phyloP scores from a whole-genome alignment of 2,797 vertebrate species.

The Enteromius treurensis region DNA sequence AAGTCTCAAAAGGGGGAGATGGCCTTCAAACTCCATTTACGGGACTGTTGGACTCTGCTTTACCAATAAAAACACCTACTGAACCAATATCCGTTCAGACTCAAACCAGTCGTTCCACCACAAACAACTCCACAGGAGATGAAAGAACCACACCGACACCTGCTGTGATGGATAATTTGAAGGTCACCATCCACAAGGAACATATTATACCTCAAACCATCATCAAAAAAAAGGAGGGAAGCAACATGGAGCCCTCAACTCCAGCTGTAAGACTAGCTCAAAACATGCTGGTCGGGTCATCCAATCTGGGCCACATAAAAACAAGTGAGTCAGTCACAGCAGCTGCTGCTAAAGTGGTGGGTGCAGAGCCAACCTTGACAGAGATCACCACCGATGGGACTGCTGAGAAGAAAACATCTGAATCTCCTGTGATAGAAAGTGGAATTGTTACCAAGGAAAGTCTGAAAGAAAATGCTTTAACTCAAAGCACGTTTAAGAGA shows the following conservation, averaged over 20 bases:
- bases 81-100: slow-evolving; percentile 12
- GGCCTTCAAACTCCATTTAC: slow-evolving; percentile 38
- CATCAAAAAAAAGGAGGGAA: slow-evolving; percentile 12
- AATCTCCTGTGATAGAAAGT: slow-evolving; percentile 12
- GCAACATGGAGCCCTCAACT: background rate
- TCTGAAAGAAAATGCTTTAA: slow-evolving; percentile 17
- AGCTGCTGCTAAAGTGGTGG: slow-evolving; percentile 6
- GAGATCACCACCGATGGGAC: background rate
- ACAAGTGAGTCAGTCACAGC: slow-evolving; percentile 31
- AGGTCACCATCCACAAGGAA: slow-evolving; percentile 6
- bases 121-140: slow-evolving; percentile 38
- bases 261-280: slow-evolving; percentile 30
- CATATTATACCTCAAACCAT: slow-evolving; percentile 49
- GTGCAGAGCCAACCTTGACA: slow-evolving; percentile 12
- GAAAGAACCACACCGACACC: slow-evolving; percentile 15
- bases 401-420: slow-evolving; percentile 24
- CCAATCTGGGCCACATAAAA: slow-evolving; percentile 23
- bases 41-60: slow-evolving; percentile 56
- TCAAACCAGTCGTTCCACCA: slow-evolving; percentile 35
- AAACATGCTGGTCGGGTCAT: slow-evolving; percentile 35
- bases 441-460: slow-evolving; percentile 24
- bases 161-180: slow-evolving; percentile 23
- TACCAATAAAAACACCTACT: slow-evolving; percentile 40
- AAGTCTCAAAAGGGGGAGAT: slow-evolving; percentile 10
- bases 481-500: slow-evolving; percentile 13